Percentiles rank a stretch among this genome's conserved stretches.
phyloP scores from a whole-genome alignment of 2,888 invertebrate species.

The Taphrorychus bicolor region DNA sequence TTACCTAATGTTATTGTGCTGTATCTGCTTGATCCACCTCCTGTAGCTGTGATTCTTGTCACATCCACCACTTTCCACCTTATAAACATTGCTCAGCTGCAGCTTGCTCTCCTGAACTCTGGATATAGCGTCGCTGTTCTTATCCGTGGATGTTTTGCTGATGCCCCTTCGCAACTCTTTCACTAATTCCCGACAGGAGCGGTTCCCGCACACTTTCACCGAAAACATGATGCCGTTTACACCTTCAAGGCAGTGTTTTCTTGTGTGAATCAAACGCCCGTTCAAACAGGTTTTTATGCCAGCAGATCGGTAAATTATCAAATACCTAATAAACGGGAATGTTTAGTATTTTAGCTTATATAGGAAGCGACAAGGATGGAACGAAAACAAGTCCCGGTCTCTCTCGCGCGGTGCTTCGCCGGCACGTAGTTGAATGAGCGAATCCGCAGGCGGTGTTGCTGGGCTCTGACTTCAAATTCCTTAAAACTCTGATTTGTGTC shows the following conservation, averaged over 20 bases:
- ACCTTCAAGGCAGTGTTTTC: too few species aligned
- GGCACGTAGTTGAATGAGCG: slow-evolving; percentile 18
- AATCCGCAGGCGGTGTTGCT: slow-evolving; percentile 26
- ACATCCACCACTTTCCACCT: slow-evolving; percentile 38
- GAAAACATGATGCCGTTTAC: slow-evolving; percentile 39
- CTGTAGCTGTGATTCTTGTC: slow-evolving; percentile 39
- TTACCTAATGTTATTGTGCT: slow-evolving; percentile 57
- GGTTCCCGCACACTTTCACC: slow-evolving; percentile 41
- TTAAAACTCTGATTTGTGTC: background rate
- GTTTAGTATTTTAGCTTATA: too few species aligned
- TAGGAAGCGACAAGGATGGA: slow-evolving; percentile 41
- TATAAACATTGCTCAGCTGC: too few species aligned
- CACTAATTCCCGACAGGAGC: slow-evolving; percentile 51
- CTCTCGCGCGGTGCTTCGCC: too few species aligned
- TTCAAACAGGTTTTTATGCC: background rate
- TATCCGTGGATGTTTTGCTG: slow-evolving; percentile 68
- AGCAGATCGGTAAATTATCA: too few species aligned
- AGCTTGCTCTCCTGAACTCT: slow-evolving; percentile 54
- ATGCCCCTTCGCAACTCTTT: slow-evolving; percentile 57
- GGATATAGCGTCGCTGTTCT: slow-evolving; percentile 68
- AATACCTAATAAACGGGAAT: too few species aligned
- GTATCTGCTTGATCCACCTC: slow-evolving; percentile 55
- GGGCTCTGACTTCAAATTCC: background rate
- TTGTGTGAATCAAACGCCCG: too few species aligned
- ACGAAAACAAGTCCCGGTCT: slow-evolving; percentile 51